Evolutionary conservation across 2,797 vertebrate genomes (phyloP).

Genomic region (Pantherophis alleghaniensis): DNA sequence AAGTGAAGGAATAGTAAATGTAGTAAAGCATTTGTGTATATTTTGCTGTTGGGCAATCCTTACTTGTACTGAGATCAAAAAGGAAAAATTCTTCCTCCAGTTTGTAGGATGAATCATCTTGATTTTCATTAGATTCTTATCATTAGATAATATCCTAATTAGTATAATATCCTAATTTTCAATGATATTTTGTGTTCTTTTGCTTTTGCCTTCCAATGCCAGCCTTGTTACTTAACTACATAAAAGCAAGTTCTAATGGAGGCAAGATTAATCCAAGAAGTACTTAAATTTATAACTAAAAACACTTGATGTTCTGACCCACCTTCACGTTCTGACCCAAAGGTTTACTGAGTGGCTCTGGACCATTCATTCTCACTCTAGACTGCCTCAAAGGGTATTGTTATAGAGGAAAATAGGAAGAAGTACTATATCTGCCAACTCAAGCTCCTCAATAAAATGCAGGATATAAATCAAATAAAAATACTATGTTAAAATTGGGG

Average conservation of each 20-base stretch:
- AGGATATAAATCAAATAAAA: not conserved
- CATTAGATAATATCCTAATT: conserved; percentile 8
- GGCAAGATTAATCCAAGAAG: not conserved
- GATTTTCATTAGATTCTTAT: conserved; percentile 4
- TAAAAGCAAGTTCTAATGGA: not conserved
- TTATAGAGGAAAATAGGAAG: not conserved
- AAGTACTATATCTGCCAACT: not conserved
- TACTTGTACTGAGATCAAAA: not conserved
- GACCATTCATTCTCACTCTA: not conserved
- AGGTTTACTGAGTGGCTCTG: not conserved
- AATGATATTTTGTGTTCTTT: not conserved
- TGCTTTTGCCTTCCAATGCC: not conserved
- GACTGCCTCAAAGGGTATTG: not conserved
- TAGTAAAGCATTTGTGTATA: conserved; percentile 11
- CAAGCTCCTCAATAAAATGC: not conserved
- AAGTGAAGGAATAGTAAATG: conserved; percentile 17
- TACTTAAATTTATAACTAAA: not conserved
- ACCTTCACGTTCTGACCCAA: not conserved
- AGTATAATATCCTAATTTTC: conserved; percentile 4
- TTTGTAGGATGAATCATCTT: conserved; percentile 12
- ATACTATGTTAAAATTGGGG: not conserved
- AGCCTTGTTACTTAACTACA: not conserved
- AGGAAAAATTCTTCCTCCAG: not conserved
- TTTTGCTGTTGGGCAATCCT: conserved; percentile 21
- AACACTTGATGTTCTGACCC: not conserved